phyloP scores from a whole-genome alignment of 2,797 vertebrate species.

The Coluber constrictor region DNA sequence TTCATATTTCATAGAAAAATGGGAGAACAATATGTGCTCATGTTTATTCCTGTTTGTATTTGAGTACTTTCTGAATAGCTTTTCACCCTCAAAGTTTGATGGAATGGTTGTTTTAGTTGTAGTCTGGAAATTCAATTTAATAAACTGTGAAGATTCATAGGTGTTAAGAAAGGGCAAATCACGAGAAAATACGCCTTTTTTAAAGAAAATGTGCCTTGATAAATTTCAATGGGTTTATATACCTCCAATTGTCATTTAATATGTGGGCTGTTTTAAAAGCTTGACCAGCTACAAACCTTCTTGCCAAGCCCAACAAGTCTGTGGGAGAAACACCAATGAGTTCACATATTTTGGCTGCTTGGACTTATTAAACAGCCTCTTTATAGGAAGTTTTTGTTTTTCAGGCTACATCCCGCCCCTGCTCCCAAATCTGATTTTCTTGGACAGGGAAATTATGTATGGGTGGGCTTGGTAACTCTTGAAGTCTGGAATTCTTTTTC shows the following conservation, averaged over 20 bases:
- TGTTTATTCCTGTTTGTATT: not conserved
- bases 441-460: conserved; percentile 62
- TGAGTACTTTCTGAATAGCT: not conserved
- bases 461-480: conserved; percentile 60
- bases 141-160: conserved; percentile 29
- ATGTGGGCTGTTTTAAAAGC: conserved; percentile 51
- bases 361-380: conserved; percentile 63
- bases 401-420: conserved; percentile 55
- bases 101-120: conserved; percentile 11
- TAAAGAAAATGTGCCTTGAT: conserved; percentile 42
- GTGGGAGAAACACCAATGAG: conserved; percentile 62
- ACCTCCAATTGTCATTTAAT: conserved; percentile 40
- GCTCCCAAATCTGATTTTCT: conserved; percentile 67
- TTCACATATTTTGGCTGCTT: conserved; percentile 61
- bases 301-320: conserved; percentile 64
- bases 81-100: not conserved
- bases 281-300: conserved; percentile 52
- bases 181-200: conserved; percentile 47
- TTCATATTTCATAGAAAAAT: not conserved
- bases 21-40: not conserved
- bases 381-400: conserved; percentile 72
- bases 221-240: conserved; percentile 45
- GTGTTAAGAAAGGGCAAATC: not conserved
- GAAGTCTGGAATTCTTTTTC: conserved; percentile 30
- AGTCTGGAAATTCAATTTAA: conserved; percentile 23